phyloP scores from a whole-genome alignment of 2,888 invertebrate genomes.

The Sinopyrophorus schimmeli region DNA sequence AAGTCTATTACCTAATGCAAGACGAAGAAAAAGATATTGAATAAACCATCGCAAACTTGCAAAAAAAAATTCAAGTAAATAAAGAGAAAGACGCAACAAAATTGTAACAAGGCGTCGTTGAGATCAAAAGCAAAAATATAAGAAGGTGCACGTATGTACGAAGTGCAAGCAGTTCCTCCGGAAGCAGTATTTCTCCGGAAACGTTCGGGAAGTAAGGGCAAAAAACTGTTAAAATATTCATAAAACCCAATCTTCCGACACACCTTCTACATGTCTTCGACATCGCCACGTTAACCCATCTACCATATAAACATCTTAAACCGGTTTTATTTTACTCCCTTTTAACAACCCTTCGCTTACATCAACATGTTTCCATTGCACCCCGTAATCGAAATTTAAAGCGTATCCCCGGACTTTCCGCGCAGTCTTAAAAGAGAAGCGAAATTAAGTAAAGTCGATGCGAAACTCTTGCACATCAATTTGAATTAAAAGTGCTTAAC shows the following conservation, averaged over 20 bases:
- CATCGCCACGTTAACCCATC: no score
- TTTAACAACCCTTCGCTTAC: no score
- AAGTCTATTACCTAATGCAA: no score
- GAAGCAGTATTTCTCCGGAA: conserved; percentile 26
- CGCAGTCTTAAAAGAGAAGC: conserved; percentile 18
- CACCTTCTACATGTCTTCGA: conserved; percentile 10
- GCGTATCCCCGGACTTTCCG: conserved; percentile 15
- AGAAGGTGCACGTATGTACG: conserved; percentile 16
- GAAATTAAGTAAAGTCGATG: conserved; percentile 28
- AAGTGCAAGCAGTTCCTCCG: conserved; percentile 23
- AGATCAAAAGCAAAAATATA: no score
- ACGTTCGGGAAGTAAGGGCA: conserved; percentile 26
- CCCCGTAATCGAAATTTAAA: no score
- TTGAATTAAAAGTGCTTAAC: conserved; percentile 29
- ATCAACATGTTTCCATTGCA: conserved; percentile 17
- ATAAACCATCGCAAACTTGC: no score
- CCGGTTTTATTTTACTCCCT: no score
- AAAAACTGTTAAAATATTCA: conserved; percentile 24
- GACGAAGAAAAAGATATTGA: no score
- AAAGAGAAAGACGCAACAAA: no score
- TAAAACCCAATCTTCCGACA: conserved; percentile 16
- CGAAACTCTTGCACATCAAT: conserved; percentile 25
- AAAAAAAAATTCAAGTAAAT: no score
- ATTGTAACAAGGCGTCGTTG: no score
- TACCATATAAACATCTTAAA: no score